phyloP scores from a whole-genome alignment of 1,140 invertebrate genomes.

The Drosophila bocqueti region DNA sequence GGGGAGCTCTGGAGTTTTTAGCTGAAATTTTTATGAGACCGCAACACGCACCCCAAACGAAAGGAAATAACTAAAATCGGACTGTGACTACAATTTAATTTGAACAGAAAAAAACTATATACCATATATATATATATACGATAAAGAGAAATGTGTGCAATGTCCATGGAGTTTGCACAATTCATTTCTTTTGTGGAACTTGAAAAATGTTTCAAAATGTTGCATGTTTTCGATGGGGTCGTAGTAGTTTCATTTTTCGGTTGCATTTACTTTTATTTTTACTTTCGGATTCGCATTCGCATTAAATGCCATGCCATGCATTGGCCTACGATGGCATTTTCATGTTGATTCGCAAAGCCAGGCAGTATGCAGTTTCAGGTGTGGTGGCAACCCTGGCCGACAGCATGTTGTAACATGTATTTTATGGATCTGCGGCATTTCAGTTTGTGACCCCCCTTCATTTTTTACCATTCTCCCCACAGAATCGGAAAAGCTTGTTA shows the following conservation, averaged over 20 bases:
- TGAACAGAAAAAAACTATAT: constrained; percentile 62
- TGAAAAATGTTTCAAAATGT: constrained; percentile 62
- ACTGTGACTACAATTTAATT: constrained; percentile 77
- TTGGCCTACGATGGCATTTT: constrained; percentile 70
- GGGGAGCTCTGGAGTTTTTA: constrained; percentile 43
- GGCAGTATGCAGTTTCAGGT: neutral
- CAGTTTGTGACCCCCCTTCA: neutral
- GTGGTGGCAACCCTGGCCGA: constrained; percentile 5
- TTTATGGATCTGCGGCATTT: constrained; percentile 37
- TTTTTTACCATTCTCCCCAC: constrained; percentile 1
- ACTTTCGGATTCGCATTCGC: constrained; percentile 46
- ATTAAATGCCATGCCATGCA: constrained; percentile 63
- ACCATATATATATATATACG: constrained; percentile 4
- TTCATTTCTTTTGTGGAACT: constrained; percentile 46
- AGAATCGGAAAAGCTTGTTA: constrained; percentile 60
- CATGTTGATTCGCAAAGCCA: constrained; percentile 57
- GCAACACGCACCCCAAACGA: constrained; percentile 60
- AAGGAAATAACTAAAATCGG: constrained; percentile 54
- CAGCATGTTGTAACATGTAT: constrained; percentile 36
- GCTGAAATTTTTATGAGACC: constrained; percentile 74
- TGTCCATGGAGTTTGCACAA: constrained; percentile 30
- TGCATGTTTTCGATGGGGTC: constrained; percentile 27
- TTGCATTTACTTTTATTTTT: constrained; percentile 46
- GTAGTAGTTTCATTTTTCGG: constrained; percentile 29
- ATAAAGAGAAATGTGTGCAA: constrained; percentile 21